Conservation (phyloP, 2,113 vertebrate species). For the Nicator chloris region DNA sequence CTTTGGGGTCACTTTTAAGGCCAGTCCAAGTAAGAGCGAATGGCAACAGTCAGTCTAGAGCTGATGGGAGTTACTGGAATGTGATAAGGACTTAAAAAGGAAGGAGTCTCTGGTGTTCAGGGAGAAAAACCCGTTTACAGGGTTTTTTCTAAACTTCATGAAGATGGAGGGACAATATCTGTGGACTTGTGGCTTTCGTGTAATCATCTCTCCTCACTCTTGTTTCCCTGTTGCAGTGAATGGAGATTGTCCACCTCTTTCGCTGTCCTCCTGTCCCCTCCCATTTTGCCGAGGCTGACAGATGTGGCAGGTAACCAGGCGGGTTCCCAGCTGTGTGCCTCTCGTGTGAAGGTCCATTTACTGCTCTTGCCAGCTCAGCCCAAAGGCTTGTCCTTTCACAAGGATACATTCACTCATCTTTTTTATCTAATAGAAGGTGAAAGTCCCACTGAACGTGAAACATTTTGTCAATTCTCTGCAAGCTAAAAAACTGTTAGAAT, state of each 20-base stretch:
- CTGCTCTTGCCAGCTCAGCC: background rate
- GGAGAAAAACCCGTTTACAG: rapidly evolving
- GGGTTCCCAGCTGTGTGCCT: background rate
- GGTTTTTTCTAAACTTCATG: background rate
- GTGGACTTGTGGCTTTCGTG: background rate
- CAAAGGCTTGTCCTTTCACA: background rate
- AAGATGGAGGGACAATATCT: background rate
- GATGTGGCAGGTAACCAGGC: background rate
- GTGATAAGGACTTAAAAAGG: background rate
- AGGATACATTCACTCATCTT: background rate
- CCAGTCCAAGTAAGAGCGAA: background rate
- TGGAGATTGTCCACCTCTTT: background rate
- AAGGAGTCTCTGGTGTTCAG: background rate
- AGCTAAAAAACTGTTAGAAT: background rate
- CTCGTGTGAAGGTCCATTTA: rapidly evolving
- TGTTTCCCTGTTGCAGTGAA: background rate
- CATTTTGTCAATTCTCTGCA: background rate
- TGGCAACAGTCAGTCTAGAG: background rate
- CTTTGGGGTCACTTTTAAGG: background rate
- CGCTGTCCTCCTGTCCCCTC: background rate
- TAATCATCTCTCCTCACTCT: background rate
- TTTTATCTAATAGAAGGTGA: background rate
- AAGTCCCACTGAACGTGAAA: background rate
- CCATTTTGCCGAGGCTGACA: background rate
- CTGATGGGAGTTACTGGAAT: background rate